phyloP scores from a whole-genome alignment of 2,888 invertebrate genomes.

The Gortyna flavago region DNA sequence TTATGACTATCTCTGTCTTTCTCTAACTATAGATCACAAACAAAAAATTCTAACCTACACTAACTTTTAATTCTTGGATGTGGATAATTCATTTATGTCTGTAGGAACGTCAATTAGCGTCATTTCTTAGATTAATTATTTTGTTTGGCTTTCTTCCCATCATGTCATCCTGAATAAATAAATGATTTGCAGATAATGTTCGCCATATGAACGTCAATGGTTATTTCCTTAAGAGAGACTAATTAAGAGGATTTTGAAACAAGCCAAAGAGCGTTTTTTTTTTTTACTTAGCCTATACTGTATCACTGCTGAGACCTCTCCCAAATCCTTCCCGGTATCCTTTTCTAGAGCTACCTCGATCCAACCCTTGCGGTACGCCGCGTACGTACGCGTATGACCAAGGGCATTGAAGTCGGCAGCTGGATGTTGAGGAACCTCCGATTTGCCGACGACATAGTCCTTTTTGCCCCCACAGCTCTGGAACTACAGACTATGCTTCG shows the following conservation, averaged over 20 bases:
- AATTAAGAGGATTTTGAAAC: neutral
- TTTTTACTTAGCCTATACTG: neutral
- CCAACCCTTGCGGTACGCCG: neutral
- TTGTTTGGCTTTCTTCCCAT: constrained; percentile 2
- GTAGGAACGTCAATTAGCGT: neutral
- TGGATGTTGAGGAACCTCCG: neutral
- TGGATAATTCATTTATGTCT: neutral
- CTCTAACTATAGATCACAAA: neutral
- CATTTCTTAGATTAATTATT: neutral
- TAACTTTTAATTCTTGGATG: neutral
- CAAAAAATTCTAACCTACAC: neutral
- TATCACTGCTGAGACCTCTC: neutral
- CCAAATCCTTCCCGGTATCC: neutral
- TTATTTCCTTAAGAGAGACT: neutral
- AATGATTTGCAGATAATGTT: neutral
- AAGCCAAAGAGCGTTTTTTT: neutral
- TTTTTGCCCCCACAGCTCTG: too few species aligned
- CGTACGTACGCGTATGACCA: neutral
- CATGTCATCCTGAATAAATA: neutral
- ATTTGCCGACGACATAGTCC: neutral
- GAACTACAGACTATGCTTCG: too few species aligned
- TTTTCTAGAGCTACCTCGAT: too few species aligned
- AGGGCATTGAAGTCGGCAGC: neutral
- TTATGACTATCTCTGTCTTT: neutral
- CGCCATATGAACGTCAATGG: neutral